Percentiles rank a stretch among this genome's conserved stretches.
Evolutionary conservation across 2,888 invertebrate genomes (phyloP).

Genomic region (Seira sanloemensis): DNA sequence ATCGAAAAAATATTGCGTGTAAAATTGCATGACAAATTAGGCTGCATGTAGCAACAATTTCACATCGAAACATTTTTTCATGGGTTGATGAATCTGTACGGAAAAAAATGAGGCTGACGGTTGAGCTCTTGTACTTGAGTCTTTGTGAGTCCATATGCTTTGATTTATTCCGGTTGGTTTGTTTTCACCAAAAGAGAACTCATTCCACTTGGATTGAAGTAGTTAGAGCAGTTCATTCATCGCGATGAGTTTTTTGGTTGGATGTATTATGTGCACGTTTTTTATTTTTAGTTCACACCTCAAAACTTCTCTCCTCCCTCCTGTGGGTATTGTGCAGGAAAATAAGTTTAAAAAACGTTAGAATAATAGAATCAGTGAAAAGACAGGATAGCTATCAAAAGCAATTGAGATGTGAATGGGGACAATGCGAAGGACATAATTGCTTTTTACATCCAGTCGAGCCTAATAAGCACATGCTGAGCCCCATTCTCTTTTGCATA

Average conservation of each 20-base stretch:
- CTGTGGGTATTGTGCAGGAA: slow-evolving; percentile 46
- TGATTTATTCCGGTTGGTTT: slow-evolving; percentile 64
- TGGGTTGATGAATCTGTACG: too few relatives aligned
- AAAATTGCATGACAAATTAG: too few relatives aligned
- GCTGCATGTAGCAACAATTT: too few relatives aligned
- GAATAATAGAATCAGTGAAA: slow-evolving; percentile 41
- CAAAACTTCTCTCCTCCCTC: slow-evolving; percentile 51
- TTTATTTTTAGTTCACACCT: slow-evolving; percentile 57
- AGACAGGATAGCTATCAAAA: slow-evolving; percentile 56
- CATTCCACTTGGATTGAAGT: slow-evolving; percentile 11
- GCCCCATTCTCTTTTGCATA: slow-evolving; percentile 12
- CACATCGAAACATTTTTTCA: too few relatives aligned
- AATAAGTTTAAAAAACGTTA: slow-evolving; percentile 43
- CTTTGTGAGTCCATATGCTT: slow-evolving; percentile 38
- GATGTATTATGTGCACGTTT: slow-evolving; percentile 25
- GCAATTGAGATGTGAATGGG: slow-evolving; percentile 50
- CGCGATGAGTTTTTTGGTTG: too few relatives aligned
- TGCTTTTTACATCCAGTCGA: slow-evolving; percentile 51
- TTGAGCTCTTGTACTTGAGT: too few relatives aligned
- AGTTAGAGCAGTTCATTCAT: slow-evolving; percentile 29
- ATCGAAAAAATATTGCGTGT: too few relatives aligned
- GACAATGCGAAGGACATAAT: slow-evolving; percentile 47
- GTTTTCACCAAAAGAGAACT: slow-evolving; percentile 47
- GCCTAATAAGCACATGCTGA: slow-evolving; percentile 52
- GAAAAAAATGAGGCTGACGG: too few relatives aligned